A percentile compares a stretch with the other conserved stretches of the same genome.
These are phyloP conservation scores for Globicephala melas DNA, from an alignment of 2,113 vertebrate genomes.

Conservation along the genomic window DNA sequence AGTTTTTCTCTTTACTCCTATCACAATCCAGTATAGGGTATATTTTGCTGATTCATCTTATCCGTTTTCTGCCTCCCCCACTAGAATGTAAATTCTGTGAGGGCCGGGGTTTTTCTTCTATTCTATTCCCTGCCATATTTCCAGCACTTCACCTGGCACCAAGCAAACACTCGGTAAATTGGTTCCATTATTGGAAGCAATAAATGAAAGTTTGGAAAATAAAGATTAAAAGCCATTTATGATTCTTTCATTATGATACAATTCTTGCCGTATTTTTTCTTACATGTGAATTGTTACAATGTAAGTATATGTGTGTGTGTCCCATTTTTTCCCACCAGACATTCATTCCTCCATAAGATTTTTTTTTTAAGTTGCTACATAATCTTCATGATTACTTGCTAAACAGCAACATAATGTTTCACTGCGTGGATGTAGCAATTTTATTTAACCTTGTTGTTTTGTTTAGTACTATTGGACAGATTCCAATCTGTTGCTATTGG, in stretches of 20 bases:
- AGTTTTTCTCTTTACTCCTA: background rate
- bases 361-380: background rate
- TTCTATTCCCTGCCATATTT: background rate
- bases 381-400: background rate
- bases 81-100: background rate
- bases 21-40: background rate
- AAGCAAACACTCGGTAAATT: background rate
- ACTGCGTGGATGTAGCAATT: background rate
- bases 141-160: background rate
- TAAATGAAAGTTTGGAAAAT: background rate
- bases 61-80: background rate
- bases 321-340: background rate
- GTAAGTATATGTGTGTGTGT: background rate
- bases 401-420: background rate
- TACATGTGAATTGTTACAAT: background rate
- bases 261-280: background rate
- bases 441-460: constrained; percentile 8
- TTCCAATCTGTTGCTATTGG: background rate
- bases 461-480: background rate
- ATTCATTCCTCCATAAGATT: background rate
- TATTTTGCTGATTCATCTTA: background rate
- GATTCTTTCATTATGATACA: background rate
- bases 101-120: background rate
- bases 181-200: background rate
- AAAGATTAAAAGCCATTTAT: background rate